phyloP scores from a whole-genome alignment of 1,140 invertebrate genomes.

The Drosophila yakuba region DNA sequence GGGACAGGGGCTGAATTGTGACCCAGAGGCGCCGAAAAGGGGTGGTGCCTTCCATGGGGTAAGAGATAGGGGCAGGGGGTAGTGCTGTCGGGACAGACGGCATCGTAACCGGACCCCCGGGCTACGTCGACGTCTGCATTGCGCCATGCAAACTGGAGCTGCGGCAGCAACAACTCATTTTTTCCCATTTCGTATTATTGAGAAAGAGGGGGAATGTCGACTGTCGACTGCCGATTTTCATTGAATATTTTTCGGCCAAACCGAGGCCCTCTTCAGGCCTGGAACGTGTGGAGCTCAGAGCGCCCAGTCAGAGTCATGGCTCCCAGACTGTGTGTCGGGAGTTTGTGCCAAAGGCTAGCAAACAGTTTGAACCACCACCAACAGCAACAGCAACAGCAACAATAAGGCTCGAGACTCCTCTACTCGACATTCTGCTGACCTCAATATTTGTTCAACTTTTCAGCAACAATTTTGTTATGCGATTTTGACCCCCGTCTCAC shows the following conservation, averaged over 20 bases:
- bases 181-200: slow-evolving; percentile 59
- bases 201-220: slow-evolving; percentile 51
- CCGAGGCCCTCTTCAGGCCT: not conserved
- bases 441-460: slow-evolving; percentile 81
- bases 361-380: slow-evolving; percentile 70
- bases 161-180: slow-evolving; percentile 49
- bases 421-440: slow-evolving; percentile 71
- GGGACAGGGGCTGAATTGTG: not conserved
- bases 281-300: not conserved
- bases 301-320: slow-evolving; percentile 7
- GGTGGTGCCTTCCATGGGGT: not conserved
- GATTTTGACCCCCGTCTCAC: slow-evolving; percentile 39
- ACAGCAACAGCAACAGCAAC: slow-evolving; percentile 24
- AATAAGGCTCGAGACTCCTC: slow-evolving; percentile 21
- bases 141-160: slow-evolving; percentile 39
- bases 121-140: slow-evolving; percentile 50
- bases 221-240: slow-evolving; percentile 65
- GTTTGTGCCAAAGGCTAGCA: slow-evolving; percentile 73
- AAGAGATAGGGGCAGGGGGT: slow-evolving; percentile 1
- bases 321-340: slow-evolving; percentile 61
- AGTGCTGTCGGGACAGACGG: slow-evolving; percentile 12
- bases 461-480: slow-evolving; percentile 79
- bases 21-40: not conserved
- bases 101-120: slow-evolving; percentile 26
- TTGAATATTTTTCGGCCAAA: slow-evolving; percentile 66